Percentiles rank a stretch among this genome's conserved stretches.
phyloP scores from a whole-genome alignment of 2,113 vertebrate species.

The Sciurus niger region DNA sequence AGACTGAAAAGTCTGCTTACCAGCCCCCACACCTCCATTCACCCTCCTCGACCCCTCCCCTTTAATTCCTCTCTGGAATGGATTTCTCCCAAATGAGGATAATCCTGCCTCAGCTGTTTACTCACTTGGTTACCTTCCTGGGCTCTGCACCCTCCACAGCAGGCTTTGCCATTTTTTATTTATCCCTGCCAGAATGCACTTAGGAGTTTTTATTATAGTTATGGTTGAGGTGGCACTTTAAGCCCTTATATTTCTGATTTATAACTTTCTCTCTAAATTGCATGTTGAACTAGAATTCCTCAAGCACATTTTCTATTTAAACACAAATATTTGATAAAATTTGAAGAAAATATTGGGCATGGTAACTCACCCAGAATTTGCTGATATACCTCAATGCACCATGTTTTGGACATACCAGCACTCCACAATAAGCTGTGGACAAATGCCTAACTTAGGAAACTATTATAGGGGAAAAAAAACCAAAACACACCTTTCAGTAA shows the following conservation, averaged over 20 bases:
- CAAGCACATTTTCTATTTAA: slow-evolving; percentile 85
- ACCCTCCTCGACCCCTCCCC: neutral
- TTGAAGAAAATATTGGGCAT: slow-evolving; percentile 77
- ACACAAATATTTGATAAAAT: slow-evolving; percentile 86
- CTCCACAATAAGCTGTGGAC: slow-evolving; percentile 40
- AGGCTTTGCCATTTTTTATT: slow-evolving; percentile 86
- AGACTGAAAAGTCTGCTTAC: slow-evolving; percentile 59
- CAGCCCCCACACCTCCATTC: neutral
- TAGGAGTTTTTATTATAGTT: slow-evolving; percentile 87
- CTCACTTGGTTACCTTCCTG: slow-evolving; percentile 86
- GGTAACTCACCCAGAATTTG: slow-evolving; percentile 39
- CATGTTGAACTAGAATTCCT: slow-evolving; percentile 87
- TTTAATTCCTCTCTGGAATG: slow-evolving; percentile 77
- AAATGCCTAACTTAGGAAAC: slow-evolving; percentile 37
- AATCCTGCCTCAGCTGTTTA: slow-evolving; percentile 85
- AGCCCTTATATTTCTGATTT: slow-evolving; percentile 86
- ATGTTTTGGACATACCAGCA: neutral
- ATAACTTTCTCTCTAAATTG: slow-evolving; percentile 88
- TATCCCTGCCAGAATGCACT: slow-evolving; percentile 86
- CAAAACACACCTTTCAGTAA: slow-evolving; percentile 31
- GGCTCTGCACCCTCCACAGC: slow-evolving; percentile 79
- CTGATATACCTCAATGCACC: neutral
- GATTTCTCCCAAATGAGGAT: slow-evolving; percentile 81
- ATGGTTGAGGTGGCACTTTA: slow-evolving; percentile 85
- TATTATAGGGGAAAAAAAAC: neutral